Conservation (phyloP, 2,888 invertebrate genomes). For the Smittia aterrima region DNA sequence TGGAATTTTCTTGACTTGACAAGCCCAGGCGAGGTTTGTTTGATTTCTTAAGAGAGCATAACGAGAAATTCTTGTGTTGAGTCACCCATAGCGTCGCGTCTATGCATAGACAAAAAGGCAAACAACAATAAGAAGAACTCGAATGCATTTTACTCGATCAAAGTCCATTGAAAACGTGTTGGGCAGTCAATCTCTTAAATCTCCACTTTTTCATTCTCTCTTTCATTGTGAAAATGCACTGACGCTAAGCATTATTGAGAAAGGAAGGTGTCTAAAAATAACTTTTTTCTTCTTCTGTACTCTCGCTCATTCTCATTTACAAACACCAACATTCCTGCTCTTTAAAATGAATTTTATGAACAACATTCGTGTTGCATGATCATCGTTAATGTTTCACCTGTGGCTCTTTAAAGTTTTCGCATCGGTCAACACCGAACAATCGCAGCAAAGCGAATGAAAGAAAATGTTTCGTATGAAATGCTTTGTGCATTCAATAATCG, state of each 20-base stretch:
- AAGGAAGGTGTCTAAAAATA: constrained; percentile 12
- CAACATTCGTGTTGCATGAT: background rate
- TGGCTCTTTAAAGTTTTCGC: background rate
- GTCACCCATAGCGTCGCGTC: constrained; percentile 6
- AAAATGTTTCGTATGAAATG: constrained; percentile 30
- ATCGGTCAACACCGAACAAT: background rate
- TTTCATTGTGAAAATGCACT: background rate
- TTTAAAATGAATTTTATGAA: background rate
- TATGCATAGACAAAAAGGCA: background rate
- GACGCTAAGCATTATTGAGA: constrained; percentile 4
- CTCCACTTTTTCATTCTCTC: constrained; percentile 17
- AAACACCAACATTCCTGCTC: constrained; percentile 3
- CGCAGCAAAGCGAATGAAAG: constrained; percentile 24
- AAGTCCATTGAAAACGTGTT: constrained; percentile 19
- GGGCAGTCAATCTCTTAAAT: constrained; percentile 18
- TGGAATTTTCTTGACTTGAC: background rate
- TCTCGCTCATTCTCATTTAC: constrained; percentile 15
- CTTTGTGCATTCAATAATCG: constrained; percentile 35
- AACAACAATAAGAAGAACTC: constrained; percentile 6
- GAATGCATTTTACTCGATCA: background rate
- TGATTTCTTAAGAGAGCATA: background rate
- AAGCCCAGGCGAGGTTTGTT: background rate
- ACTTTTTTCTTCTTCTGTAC: constrained; percentile 3
- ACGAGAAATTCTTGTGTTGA: constrained; percentile 16
- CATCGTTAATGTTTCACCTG: background rate